Evolutionary conservation across 92 coral and sea anemone species (phyloP), one percentile per base, ranked within the genome.

Genomic region (Ricordea florida): DNA sequence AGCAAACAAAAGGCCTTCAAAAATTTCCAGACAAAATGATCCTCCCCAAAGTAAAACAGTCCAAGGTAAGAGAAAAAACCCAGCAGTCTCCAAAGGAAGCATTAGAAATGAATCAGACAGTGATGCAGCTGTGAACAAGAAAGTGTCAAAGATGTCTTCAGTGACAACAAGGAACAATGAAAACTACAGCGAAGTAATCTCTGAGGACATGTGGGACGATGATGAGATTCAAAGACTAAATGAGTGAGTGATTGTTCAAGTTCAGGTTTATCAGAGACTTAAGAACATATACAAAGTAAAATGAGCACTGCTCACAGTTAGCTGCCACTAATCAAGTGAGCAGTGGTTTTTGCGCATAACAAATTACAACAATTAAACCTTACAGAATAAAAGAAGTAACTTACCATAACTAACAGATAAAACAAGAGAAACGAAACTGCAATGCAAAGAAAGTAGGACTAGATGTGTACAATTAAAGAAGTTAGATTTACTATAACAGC

Each of bases 171-270:
- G 42, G n/a, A 74, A 61, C 28, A n/a, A 18, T 2, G 17, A 18
- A 10, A 45, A 31, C 17, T 18, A 6, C 10, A 18, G 15, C 20
- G 30, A 23, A 16, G 43, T 3, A 10, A 4, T 37, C n/a, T 13
- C 52, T 53, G 75, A 62, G 35, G 92, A 46, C 18, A 59, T 28
- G 0, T 89, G 91, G 91, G 49, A 47, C 3, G 85, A 68, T 1
- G 88, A 89, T 2, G 94, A 89, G 63, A 64, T 84, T 29, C 42
- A 74, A 14, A 75, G 84, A 58, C 46, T 89, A 1, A 74, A 72
- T 50, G 40, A 80, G 93, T 89, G 79, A 37, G 93, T 71, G 3
- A 16, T 34, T 13, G 50, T 36, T n/a, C 49, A 3, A 26, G 30
- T 34, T 2, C 5, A 10, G 20, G 4, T 8, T 27, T 10, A 14